These are phyloP conservation scores for Athalia circularis DNA, from an alignment of 2,888 invertebrate genomes.

Conservation along the genomic window DNA sequence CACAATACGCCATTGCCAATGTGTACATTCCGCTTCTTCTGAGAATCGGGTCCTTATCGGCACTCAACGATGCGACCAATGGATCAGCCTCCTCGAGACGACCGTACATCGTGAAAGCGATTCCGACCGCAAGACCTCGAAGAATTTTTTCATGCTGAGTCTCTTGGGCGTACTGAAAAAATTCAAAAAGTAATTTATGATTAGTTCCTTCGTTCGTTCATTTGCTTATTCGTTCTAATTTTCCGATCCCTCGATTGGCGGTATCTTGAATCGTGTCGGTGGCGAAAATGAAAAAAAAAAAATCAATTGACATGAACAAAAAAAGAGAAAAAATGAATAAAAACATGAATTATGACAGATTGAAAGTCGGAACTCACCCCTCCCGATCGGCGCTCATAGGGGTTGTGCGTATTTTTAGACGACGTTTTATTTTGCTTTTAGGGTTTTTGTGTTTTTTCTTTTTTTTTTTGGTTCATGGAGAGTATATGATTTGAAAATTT, in stretches of 20 bases:
- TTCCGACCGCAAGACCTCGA: constrained; percentile 96
- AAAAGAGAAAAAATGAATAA: neutral
- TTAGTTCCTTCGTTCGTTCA: neutral
- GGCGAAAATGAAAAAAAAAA: neutral
- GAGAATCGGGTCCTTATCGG: constrained; percentile 96
- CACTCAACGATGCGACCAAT: constrained; percentile 90
- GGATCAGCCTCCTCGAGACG: constrained; percentile 97
- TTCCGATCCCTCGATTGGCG: neutral
- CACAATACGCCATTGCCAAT: constrained; percentile 98
- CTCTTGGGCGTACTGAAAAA: constrained; percentile 88
- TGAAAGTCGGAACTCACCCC: too few species aligned
- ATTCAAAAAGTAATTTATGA: neutral
- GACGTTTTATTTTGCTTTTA: too few species aligned
- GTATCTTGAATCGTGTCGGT: neutral
- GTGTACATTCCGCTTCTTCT: constrained; percentile 98
- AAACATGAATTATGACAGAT: too few species aligned
- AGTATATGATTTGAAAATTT: too few species aligned
- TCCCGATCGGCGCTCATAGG: too few species aligned
- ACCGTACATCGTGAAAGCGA: constrained; percentile 97
- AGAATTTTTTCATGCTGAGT: constrained; percentile 99
- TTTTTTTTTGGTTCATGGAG: too few species aligned
- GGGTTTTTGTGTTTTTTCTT: too few species aligned
- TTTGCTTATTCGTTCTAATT: neutral
- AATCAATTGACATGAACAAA: neutral
- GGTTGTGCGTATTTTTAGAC: too few species aligned